Evolutionary conservation across 2,797 vertebrate species (phyloP).

Genomic region (Oreonectes daqikongensis): DNA sequence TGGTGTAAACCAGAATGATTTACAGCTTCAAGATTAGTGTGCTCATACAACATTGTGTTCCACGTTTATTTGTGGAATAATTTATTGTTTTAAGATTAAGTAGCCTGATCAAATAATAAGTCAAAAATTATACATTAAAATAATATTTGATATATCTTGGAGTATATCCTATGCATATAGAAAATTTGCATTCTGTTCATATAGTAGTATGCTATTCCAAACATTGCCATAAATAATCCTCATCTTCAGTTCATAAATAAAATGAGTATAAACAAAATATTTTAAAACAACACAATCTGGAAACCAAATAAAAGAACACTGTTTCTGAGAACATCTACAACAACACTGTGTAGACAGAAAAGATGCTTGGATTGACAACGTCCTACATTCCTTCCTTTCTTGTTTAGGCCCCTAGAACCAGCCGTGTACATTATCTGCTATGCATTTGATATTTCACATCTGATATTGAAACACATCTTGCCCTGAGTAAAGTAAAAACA

Average conservation of each 20-base stretch:
- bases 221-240: neutral
- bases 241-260: neutral
- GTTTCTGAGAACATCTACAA: constrained; percentile 19
- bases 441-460: neutral
- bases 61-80: too few relatives aligned
- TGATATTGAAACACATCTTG: constrained; percentile 24
- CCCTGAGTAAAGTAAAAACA: constrained; percentile 25
- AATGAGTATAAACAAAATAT: constrained; percentile 1
- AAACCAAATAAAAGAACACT: constrained; percentile 22
- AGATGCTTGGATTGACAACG: neutral
- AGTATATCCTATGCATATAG: neutral
- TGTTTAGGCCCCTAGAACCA: constrained; percentile 17
- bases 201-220: neutral
- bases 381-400: neutral
- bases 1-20: neutral
- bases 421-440: constrained; percentile 23
- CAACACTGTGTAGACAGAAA: constrained; percentile 1
- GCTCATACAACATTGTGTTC: neutral
- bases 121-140: neutral
- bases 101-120: too few relatives aligned
- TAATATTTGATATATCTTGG: neutral
- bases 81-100: too few relatives aligned
- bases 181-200: neutral
- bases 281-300: neutral
- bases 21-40: neutral